Evolutionary conservation across 1,140 invertebrate species (phyloP).

Genomic region (Galendromus occidentalis): DNA sequence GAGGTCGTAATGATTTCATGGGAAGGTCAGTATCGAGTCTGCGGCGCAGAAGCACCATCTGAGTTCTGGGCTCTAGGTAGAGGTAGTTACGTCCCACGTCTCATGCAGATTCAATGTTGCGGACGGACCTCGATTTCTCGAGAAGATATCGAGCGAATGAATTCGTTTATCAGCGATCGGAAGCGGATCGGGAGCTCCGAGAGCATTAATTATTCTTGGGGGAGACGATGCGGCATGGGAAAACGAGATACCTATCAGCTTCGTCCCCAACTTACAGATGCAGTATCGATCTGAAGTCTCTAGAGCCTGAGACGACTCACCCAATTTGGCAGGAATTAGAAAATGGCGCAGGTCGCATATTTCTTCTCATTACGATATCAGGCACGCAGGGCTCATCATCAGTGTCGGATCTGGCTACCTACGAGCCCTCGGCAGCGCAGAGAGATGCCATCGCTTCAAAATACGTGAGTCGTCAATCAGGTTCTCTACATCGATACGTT

Average conservation of each 20-base stretch:
- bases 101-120: too few species aligned
- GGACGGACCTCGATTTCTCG: neutral
- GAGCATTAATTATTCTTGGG: neutral
- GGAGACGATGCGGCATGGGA: neutral
- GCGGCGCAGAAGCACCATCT: too few species aligned
- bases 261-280: slow-evolving; percentile 36
- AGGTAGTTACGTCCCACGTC: too few species aligned
- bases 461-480: slow-evolving; percentile 50
- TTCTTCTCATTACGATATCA: slow-evolving; percentile 76
- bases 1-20: slow-evolving; percentile 64
- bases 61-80: too few species aligned
- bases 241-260: neutral
- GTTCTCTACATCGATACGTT: too few species aligned
- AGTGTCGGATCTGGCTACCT: slow-evolving; percentile 64
- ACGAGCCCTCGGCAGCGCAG: slow-evolving; percentile 55
- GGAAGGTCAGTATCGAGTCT: slow-evolving; percentile 37
- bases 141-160: neutral
- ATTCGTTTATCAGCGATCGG: neutral
- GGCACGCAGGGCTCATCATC: slow-evolving; percentile 77
- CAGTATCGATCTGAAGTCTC: slow-evolving; percentile 55
- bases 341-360: slow-evolving; percentile 65
- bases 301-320: slow-evolving; percentile 78
- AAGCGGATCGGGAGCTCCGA: neutral
- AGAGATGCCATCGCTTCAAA: slow-evolving; percentile 39
- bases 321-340: slow-evolving; percentile 66